A percentile compares a stretch with the other conserved stretches of the same genome.
Evolutionary conservation across 2,113 vertebrate genomes (phyloP).

Genomic region (Ovibos moschatus): DNA sequence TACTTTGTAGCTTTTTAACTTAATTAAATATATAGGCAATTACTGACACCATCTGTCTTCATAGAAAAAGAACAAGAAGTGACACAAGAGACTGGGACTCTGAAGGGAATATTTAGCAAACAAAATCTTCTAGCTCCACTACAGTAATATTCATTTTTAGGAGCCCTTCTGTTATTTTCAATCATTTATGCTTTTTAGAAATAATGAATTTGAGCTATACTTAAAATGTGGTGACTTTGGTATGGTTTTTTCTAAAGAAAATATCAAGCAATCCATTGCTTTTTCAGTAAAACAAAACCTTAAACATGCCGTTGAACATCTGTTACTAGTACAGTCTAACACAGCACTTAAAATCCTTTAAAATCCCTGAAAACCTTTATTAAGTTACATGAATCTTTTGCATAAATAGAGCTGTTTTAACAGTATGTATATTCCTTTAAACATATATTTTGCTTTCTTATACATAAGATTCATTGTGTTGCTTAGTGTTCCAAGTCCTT

Average conservation of each 20-base stretch:
- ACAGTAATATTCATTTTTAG: slow-evolving; percentile 54
- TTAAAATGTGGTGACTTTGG: slow-evolving; percentile 38
- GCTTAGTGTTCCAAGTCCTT: neutral
- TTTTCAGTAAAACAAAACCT: slow-evolving; percentile 77
- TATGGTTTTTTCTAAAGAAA: slow-evolving; percentile 61
- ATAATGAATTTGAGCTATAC: slow-evolving; percentile 41
- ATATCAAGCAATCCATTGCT: slow-evolving; percentile 61
- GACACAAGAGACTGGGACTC: slow-evolving; percentile 75
- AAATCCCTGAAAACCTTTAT: slow-evolving; percentile 73
- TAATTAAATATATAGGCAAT: slow-evolving; percentile 86
- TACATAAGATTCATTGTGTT: neutral
- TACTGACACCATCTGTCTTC: slow-evolving; percentile 87
- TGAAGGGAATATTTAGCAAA: slow-evolving; percentile 75
- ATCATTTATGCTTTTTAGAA: slow-evolving; percentile 62
- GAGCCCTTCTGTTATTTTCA: slow-evolving; percentile 60
- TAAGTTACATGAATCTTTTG: slow-evolving; percentile 74
- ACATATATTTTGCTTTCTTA: slow-evolving; percentile 44
- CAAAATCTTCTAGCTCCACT: slow-evolving; percentile 64
- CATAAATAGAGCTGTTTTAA: slow-evolving; percentile 76
- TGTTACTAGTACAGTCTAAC: slow-evolving; percentile 75
- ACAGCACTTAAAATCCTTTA: slow-evolving; percentile 73
- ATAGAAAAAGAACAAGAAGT: slow-evolving; percentile 77
- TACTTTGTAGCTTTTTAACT: slow-evolving; percentile 81
- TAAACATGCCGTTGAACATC: slow-evolving; percentile 78
- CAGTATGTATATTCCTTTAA: slow-evolving; percentile 55